Evolutionary conservation across 2,797 vertebrate species (phyloP).

Genomic region (Enteromius anoplus): DNA sequence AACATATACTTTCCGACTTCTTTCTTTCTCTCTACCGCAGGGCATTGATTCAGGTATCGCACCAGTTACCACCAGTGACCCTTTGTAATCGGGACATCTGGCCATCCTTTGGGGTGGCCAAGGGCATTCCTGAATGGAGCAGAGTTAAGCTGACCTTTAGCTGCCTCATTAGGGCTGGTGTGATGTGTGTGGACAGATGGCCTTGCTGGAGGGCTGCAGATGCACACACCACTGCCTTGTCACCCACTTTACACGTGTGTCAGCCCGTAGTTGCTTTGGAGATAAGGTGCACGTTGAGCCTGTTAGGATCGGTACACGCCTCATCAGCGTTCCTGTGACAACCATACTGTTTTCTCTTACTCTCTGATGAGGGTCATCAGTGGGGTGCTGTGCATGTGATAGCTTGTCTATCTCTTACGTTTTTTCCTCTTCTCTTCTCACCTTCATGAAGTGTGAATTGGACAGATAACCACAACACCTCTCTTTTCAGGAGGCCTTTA

Average conservation of each 20-base stretch:
- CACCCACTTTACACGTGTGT: constrained; percentile 53
- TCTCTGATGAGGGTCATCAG: constrained; percentile 44
- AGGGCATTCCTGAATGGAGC: constrained; percentile 65
- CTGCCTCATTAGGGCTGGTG: constrained; percentile 65
- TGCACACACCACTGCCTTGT: constrained; percentile 48
- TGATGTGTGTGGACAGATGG: constrained; percentile 68
- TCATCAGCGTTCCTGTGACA: constrained; percentile 36
- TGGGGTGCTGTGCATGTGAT: constrained; percentile 44
- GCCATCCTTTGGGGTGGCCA: constrained; percentile 56
- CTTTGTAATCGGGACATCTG: constrained; percentile 61
- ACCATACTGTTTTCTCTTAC: constrained; percentile 21
- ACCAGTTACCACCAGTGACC: constrained; percentile 59
- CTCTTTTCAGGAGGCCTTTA: constrained; percentile 40
- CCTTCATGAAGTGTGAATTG: constrained; percentile 70
- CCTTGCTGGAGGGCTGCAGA: constrained; percentile 52
- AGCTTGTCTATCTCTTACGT: constrained; percentile 55
- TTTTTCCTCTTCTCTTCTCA: constrained; percentile 57
- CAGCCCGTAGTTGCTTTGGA: constrained; percentile 20
- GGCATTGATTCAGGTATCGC: constrained; percentile 48
- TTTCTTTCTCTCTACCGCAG: constrained; percentile 18
- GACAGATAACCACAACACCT: constrained; percentile 58
- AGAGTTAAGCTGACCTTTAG: constrained; percentile 75
- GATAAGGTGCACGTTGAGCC: constrained; percentile 34
- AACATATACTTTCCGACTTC: neutral
- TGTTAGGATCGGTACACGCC: constrained; percentile 23